These are phyloP conservation scores for Apteryx owenii DNA, from an alignment of 2,113 vertebrate genomes.

Conservation along the genomic window DNA sequence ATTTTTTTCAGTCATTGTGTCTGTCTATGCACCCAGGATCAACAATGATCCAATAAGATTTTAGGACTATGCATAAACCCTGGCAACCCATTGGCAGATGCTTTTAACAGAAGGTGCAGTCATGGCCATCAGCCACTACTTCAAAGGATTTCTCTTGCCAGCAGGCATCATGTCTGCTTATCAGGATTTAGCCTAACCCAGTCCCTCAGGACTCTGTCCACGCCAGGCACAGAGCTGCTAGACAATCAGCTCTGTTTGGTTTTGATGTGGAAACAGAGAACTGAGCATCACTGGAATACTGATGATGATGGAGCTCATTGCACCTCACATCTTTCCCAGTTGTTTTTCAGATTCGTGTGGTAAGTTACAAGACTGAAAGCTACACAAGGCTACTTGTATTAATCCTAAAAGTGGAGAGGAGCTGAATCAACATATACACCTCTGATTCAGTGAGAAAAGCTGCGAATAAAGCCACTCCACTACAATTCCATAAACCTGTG, in stretches of 20 bases:
- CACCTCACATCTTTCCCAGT: neutral
- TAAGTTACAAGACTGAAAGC: neutral
- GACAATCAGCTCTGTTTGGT: neutral
- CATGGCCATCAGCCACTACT: neutral
- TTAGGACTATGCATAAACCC: neutral
- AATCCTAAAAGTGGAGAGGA: neutral
- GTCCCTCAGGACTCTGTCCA: neutral
- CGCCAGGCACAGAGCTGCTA: neutral
- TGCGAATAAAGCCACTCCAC: neutral
- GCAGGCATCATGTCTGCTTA: fast-evolving
- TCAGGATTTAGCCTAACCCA: neutral
- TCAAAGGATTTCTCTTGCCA: neutral
- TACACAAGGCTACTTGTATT: neutral
- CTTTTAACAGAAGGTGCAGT: neutral
- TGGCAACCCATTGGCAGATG: neutral
- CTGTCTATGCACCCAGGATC: neutral
- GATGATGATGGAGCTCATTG: neutral
- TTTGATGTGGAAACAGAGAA: neutral
- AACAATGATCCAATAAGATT: neutral
- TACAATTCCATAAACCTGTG: neutral
- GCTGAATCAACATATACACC: neutral
- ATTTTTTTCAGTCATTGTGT: neutral
- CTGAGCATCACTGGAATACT: neutral
- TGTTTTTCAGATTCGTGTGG: neutral
- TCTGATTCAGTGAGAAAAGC: neutral